Conservation (phyloP, 2,797 vertebrate genomes). For the Anabacerthia variegaticeps region DNA sequence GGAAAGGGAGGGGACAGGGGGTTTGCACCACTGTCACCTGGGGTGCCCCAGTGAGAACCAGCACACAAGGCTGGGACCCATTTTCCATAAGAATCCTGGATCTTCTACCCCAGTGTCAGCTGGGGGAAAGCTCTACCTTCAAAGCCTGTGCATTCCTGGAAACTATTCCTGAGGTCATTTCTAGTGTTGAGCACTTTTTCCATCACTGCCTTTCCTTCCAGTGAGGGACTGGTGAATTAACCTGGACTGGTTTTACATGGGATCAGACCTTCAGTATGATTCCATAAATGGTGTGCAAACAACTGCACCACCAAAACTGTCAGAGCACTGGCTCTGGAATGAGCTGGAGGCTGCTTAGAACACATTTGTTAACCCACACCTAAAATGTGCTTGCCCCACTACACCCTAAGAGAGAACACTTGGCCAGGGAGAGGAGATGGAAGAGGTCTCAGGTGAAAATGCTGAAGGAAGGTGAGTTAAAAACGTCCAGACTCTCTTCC, state of each 20-base stretch:
- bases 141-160: neutral
- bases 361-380: neutral
- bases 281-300: neutral
- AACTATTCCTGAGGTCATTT: neutral
- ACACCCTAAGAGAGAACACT: neutral
- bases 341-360: neutral
- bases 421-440: neutral
- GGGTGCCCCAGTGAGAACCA: neutral
- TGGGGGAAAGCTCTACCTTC: neutral
- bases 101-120: neutral
- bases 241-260: neutral
- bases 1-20: neutral
- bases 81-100: neutral
- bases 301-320: neutral
- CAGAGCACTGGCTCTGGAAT: neutral
- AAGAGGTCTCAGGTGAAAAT: neutral
- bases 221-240: neutral
- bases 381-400: neutral
- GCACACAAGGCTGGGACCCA: neutral
- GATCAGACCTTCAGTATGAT: neutral
- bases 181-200: neutral
- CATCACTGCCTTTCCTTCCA: neutral
- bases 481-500: neutral
- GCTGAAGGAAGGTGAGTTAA: neutral
- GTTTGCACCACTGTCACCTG: neutral